These are phyloP conservation scores for Philhelius pedissequus DNA, from an alignment of 2,888 invertebrate genomes.

Conservation along the genomic window DNA sequence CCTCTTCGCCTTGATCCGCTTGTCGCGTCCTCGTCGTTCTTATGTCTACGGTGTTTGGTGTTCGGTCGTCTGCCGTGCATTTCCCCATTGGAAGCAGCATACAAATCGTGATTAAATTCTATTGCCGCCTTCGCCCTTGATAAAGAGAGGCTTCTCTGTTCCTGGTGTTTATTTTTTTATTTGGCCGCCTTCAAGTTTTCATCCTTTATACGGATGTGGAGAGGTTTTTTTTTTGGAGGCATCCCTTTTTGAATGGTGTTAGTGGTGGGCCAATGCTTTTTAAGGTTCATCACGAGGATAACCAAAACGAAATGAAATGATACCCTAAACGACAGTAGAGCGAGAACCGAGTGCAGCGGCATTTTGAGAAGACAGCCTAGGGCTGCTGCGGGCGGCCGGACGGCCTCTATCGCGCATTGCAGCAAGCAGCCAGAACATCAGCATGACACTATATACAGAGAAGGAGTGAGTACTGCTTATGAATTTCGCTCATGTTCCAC, in stretches of 20 bases:
- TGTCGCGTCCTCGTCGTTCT: neutral
- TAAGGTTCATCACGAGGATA: constrained; percentile 66
- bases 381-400: constrained; percentile 50
- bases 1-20: neutral
- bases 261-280: constrained; percentile 53
- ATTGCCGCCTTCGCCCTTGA: constrained; percentile 60
- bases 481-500: constrained; percentile 64
- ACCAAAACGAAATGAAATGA: too few species aligned
- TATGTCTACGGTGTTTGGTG: too few species aligned
- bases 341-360: constrained; percentile 21
- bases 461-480: constrained; percentile 40
- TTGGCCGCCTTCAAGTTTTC: constrained; percentile 55
- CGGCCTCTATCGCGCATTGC: constrained; percentile 44
- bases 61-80: neutral
- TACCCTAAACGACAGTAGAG: too few species aligned
- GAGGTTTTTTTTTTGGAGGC: neutral
- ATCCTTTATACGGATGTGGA: constrained; percentile 60
- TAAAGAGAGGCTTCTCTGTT: constrained; percentile 18
- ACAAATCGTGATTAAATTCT: constrained; percentile 68
- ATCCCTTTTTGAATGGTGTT: constrained; percentile 20
- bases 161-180: neutral
- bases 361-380: constrained; percentile 51
- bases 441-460: constrained; percentile 25
- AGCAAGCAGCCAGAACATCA: constrained; percentile 38
- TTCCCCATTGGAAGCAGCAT: constrained; percentile 42